A percentile compares a stretch with the other conserved stretches of the same genome.
phyloP scores from a whole-genome alignment of 2,888 invertebrate species.

The Homarus gammarus region DNA sequence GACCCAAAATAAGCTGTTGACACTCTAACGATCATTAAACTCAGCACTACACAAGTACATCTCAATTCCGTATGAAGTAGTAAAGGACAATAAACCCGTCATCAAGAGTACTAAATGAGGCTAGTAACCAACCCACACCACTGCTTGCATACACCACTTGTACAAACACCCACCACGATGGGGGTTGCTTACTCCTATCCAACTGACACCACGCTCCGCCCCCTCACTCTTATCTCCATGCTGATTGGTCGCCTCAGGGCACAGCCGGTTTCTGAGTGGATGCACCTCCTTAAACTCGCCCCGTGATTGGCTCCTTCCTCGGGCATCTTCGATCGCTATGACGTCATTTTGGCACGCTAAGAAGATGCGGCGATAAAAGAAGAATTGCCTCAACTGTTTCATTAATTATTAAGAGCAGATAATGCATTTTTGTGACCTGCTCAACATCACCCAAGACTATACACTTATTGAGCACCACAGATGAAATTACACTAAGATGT shows the following conservation, averaged over 20 bases:
- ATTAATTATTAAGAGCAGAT: not conserved
- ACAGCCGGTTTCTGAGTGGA: slow-evolving; percentile 49
- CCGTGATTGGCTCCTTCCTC: slow-evolving; percentile 28
- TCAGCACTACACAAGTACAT: not conserved
- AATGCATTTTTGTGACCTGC: slow-evolving; percentile 10
- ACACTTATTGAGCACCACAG: not conserved
- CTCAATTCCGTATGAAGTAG: not conserved
- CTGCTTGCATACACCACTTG: slow-evolving; percentile 57
- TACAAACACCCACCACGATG: slow-evolving; percentile 21
- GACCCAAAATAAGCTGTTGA: no score
- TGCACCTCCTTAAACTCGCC: not conserved
- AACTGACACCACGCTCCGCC: slow-evolving; percentile 18
- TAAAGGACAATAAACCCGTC: slow-evolving; percentile 26
- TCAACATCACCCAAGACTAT: not conserved
- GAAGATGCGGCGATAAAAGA: slow-evolving; percentile 32
- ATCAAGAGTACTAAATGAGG: not conserved
- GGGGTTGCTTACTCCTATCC: slow-evolving; percentile 8
- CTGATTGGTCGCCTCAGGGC: slow-evolving; percentile 54
- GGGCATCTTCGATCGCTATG: slow-evolving; percentile 9
- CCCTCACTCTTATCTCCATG: not conserved
- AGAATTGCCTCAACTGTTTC: slow-evolving; percentile 9
- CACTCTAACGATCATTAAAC: no score
- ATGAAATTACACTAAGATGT: not conserved
- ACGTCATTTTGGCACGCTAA: slow-evolving; percentile 14
- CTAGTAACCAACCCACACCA: slow-evolving; percentile 3